phyloP scores from a whole-genome alignment of 92 coral and sea anemone species.

The Siderastrea radians region DNA sequence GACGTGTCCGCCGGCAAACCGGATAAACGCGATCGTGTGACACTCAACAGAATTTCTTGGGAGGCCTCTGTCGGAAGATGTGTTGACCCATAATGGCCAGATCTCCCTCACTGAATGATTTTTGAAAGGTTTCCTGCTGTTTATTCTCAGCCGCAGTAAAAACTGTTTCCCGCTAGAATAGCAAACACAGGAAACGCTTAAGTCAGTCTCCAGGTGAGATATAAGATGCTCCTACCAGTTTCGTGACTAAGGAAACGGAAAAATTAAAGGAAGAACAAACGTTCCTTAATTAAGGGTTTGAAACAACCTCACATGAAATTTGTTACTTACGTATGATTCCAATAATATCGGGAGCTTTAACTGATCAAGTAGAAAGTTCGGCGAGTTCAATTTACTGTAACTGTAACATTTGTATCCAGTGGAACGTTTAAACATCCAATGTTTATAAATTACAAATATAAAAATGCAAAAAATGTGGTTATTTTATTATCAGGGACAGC shows the following conservation, averaged over 20 bases:
- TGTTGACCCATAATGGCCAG: slow-evolving; percentile 2
- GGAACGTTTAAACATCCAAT: neutral
- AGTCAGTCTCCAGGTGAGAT: neutral
- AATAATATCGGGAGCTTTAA: neutral
- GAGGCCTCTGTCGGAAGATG: neutral
- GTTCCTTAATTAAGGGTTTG: neutral
- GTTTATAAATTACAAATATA: neutral
- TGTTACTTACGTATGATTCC: neutral
- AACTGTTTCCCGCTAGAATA: neutral
- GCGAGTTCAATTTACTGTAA: neutral
- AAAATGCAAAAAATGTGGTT: neutral
- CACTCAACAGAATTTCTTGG: slow-evolving; percentile 10
- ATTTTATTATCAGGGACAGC: neutral
- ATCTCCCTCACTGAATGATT: slow-evolving; percentile 2
- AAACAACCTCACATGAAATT: neutral
- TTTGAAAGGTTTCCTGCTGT: slow-evolving; percentile 2
- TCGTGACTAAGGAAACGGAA: slow-evolving; percentile 6
- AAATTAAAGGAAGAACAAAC: neutral
- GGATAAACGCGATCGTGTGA: neutral
- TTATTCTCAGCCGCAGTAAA: slow-evolving; percentile 1
- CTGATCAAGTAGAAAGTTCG: neutral
- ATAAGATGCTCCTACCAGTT: neutral
- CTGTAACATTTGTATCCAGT: neutral
- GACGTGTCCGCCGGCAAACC: neutral
- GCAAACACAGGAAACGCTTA: slow-evolving; percentile 13